These are phyloP conservation scores for Tangara arthus DNA, from an alignment of 2,797 vertebrate genomes.

Conservation along the genomic window DNA sequence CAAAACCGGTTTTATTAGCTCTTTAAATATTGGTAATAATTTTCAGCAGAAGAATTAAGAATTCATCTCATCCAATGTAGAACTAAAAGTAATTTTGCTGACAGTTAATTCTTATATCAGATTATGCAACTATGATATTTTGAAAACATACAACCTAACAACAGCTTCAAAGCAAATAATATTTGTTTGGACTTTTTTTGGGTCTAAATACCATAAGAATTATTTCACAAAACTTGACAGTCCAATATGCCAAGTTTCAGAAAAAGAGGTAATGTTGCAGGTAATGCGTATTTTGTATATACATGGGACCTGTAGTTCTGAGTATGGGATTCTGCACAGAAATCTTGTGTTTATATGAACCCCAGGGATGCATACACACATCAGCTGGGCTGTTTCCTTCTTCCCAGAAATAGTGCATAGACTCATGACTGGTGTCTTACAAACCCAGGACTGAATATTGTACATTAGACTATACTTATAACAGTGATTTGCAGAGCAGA, in stretches of 20 bases:
- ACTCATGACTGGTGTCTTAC: background rate
- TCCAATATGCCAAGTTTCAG: background rate
- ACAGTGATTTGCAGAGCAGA: background rate
- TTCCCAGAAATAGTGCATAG: background rate
- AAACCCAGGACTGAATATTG: background rate
- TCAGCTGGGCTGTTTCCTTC: background rate
- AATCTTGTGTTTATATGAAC: background rate
- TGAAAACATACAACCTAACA: background rate
- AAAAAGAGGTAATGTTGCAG: background rate
- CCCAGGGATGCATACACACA: background rate
- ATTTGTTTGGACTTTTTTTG: background rate
- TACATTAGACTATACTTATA: background rate
- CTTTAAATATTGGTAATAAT: background rate
- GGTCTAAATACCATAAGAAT: background rate
- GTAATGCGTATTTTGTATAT: background rate
- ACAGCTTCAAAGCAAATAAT: background rate
- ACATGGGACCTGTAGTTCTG: background rate
- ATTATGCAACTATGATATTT: slow-evolving; percentile 19
- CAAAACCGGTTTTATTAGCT: background rate
- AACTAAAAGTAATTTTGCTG: slow-evolving; percentile 14
- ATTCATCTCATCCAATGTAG: background rate
- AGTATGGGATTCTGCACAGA: background rate
- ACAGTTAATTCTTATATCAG: background rate
- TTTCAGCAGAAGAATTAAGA: background rate
- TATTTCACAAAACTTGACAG: background rate